These are phyloP conservation scores for Corythoichthys intestinalis DNA, from an alignment of 2,113 vertebrate genomes.

Conservation along the genomic window DNA sequence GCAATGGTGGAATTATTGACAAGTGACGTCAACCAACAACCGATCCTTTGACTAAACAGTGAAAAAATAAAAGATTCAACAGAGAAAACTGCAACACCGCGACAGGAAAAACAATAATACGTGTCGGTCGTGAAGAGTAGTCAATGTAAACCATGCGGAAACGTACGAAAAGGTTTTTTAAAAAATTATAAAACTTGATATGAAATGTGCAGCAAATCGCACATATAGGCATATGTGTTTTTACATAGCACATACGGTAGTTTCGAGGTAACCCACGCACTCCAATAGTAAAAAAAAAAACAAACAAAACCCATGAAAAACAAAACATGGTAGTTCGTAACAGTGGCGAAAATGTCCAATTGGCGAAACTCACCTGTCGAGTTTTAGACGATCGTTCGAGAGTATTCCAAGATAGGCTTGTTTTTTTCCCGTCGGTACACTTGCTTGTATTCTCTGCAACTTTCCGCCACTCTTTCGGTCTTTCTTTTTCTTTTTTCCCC, in stretches of 20 bases:
- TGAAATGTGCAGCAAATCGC: background rate
- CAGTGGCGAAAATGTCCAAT: background rate
- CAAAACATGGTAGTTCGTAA: background rate
- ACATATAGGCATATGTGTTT: background rate
- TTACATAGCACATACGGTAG: background rate
- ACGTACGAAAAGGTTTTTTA: constrained; percentile 18
- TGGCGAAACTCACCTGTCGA: constrained; percentile 44
- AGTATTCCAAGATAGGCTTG: constrained; percentile 23
- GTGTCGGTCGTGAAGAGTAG: constrained; percentile 14
- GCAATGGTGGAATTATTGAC: constrained; percentile 11
- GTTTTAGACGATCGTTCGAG: background rate
- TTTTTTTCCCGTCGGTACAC: constrained; percentile 4
- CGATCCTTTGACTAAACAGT: constrained; percentile 17
- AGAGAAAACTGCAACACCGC: background rate
- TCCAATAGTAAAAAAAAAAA: background rate
- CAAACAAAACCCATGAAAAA: background rate
- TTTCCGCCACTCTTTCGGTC: constrained; percentile 11
- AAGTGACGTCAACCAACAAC: constrained; percentile 31
- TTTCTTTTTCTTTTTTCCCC: background rate
- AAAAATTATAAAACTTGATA: background rate
- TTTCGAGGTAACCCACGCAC: background rate
- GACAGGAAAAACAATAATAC: background rate
- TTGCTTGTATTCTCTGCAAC: constrained; percentile 4
- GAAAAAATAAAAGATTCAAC: background rate
- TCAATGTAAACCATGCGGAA: constrained; percentile 54